Evolutionary conservation across 2,113 vertebrate species (phyloP).

Genomic region (Ctenodactylus gundi): DNA sequence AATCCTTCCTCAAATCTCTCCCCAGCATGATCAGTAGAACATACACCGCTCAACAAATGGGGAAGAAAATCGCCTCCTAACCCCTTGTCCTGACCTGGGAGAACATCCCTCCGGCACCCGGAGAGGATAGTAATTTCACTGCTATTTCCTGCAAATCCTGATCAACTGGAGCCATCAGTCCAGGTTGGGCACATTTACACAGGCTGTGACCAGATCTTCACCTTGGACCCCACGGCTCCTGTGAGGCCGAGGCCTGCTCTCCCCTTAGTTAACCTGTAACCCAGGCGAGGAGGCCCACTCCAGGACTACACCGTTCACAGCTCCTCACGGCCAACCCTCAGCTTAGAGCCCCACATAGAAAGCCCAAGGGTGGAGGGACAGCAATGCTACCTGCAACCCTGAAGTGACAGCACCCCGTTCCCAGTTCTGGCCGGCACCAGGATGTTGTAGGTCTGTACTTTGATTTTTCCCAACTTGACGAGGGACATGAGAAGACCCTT

Average conservation of each 20-base stretch:
- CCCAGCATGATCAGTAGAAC: constrained; percentile 33
- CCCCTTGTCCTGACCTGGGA: constrained; percentile 51
- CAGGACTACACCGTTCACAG: neutral
- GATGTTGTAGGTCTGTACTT: neutral
- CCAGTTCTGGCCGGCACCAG: neutral
- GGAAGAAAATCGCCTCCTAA: constrained; percentile 54
- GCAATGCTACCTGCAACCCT: neutral
- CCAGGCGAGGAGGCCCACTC: neutral
- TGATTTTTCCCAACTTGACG: neutral
- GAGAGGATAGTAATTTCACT: constrained; percentile 16
- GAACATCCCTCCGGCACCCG: constrained; percentile 45
- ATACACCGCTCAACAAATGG: constrained; percentile 31
- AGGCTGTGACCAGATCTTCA: neutral
- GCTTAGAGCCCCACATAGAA: neutral
- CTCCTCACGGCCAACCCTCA: neutral
- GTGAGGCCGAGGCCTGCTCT: neutral
- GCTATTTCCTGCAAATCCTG: neutral
- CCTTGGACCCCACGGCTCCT: neutral
- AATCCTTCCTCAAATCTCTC: constrained; percentile 64
- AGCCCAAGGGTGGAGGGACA: neutral
- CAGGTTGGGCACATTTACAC: neutral
- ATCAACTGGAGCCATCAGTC: constrained; percentile 32
- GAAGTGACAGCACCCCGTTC: neutral
- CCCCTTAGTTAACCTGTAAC: neutral
- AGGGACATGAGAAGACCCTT: neutral